A percentile compares a stretch with the other conserved stretches of the same genome.
phyloP scores from a whole-genome alignment of 2,888 invertebrate genomes.

The Eurois occulta region DNA sequence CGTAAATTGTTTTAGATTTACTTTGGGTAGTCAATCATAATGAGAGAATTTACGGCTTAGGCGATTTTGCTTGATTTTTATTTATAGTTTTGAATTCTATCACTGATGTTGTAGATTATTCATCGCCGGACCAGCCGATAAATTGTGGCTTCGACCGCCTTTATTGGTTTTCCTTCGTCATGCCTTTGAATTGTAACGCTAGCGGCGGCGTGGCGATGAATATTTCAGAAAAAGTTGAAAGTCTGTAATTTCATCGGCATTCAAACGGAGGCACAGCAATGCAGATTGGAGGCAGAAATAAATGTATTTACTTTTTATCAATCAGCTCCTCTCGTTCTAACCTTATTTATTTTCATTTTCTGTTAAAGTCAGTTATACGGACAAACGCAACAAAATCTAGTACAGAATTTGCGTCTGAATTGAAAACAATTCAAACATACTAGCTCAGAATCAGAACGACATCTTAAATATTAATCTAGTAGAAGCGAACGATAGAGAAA shows the following conservation, averaged over 20 bases:
- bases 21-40: slow-evolving; percentile 24
- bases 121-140: background rate
- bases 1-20: slow-evolving; percentile 55
- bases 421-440: slow-evolving; percentile 17
- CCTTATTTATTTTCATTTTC: background rate
- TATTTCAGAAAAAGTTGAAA: background rate
- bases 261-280: background rate
- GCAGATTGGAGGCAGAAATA: background rate
- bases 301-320: background rate
- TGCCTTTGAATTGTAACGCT: background rate
- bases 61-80: background rate
- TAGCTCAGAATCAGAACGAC: slow-evolving; percentile 14
- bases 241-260: background rate
- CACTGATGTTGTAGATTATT: background rate
- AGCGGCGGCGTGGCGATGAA: background rate
- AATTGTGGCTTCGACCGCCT: background rate
- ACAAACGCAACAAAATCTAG: background rate
- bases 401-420: background rate
- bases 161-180: slow-evolving; percentile 14
- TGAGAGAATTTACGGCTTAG: background rate
- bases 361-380: background rate
- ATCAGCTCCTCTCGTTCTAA: background rate
- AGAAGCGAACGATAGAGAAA: slow-evolving; percentile 13
- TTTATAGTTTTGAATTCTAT: background rate
- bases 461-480: slow-evolving; percentile 43